phyloP scores from a whole-genome alignment of 2,797 vertebrate genomes.

The Staurois parvus region DNA sequence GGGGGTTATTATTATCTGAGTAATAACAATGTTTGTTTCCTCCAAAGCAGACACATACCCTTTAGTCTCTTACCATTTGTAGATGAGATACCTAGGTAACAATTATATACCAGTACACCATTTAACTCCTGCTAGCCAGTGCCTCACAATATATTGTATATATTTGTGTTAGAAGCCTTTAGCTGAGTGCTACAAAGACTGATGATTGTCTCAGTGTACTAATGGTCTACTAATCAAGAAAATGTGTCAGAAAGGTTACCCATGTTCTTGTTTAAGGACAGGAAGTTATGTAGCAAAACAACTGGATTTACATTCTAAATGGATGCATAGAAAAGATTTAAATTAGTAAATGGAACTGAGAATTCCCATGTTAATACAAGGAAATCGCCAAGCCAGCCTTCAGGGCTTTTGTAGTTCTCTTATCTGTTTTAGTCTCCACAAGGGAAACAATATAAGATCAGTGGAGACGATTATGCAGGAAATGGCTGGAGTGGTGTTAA shows the following conservation, averaged over 20 bases:
- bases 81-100: too few species aligned
- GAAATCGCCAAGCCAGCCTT: neutral
- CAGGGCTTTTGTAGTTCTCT: neutral
- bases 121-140: too few species aligned
- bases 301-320: neutral
- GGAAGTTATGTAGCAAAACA: neutral
- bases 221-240: neutral
- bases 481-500: constrained; percentile 32
- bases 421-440: constrained; percentile 19
- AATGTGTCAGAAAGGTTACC: neutral
- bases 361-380: constrained; percentile 1
- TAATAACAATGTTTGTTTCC: too few species aligned
- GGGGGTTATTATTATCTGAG: too few species aligned
- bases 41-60: too few species aligned
- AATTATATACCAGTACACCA: too few species aligned
- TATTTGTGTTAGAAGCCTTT: too few species aligned
- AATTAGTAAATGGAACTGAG: neutral
- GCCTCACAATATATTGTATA: too few species aligned
- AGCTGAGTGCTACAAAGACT: neutral
- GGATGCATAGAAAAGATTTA: neutral
- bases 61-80: too few species aligned
- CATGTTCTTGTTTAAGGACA: neutral
- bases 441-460: constrained; percentile 26
- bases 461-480: constrained; percentile 28
- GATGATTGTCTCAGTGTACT: neutral